Evolutionary conservation across 2,888 invertebrate species (phyloP).

Genomic region (Fragum fragum): DNA sequence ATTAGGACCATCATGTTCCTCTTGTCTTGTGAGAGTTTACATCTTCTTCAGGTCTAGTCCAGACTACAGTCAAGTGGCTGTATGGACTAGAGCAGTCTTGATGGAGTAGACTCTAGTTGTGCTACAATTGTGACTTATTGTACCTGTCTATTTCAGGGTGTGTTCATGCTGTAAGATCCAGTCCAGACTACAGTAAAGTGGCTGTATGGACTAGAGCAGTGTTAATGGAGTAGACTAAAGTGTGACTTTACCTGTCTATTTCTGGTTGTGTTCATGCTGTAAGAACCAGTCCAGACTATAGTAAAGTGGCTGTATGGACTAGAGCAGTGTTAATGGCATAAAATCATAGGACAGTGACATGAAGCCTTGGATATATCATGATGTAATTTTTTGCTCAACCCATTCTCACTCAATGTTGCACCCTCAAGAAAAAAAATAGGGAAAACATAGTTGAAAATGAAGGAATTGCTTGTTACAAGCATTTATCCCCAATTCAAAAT

Average conservation of each 20-base stretch:
- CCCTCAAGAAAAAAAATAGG: too few species aligned
- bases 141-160: slow-evolving; percentile 61
- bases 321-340: slow-evolving; percentile 9
- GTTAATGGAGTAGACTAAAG: not conserved
- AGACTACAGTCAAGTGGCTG: slow-evolving; percentile 64
- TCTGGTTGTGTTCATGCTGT: slow-evolving; percentile 67
- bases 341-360: too few species aligned
- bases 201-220: slow-evolving; percentile 51
- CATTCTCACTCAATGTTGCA: too few species aligned
- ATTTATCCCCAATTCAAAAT: too few species aligned
- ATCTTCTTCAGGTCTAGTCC: slow-evolving; percentile 68
- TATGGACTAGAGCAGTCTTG: slow-evolving; percentile 46
- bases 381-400: too few species aligned
- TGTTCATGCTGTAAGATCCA: slow-evolving; percentile 64
- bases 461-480: too few species aligned
- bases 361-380: too few species aligned
- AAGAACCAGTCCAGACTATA: slow-evolving; percentile 68
- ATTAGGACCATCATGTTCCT: too few species aligned
- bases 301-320: slow-evolving; percentile 67
- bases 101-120: not conserved
- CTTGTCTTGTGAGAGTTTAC: too few species aligned
- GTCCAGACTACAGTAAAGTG: slow-evolving; percentile 65
- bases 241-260: slow-evolving; percentile 32
- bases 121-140: too few species aligned
- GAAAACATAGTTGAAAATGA: too few species aligned